Conservation (phyloP, 1,140 invertebrate genomes). For the Brachionus koreanus region DNA sequence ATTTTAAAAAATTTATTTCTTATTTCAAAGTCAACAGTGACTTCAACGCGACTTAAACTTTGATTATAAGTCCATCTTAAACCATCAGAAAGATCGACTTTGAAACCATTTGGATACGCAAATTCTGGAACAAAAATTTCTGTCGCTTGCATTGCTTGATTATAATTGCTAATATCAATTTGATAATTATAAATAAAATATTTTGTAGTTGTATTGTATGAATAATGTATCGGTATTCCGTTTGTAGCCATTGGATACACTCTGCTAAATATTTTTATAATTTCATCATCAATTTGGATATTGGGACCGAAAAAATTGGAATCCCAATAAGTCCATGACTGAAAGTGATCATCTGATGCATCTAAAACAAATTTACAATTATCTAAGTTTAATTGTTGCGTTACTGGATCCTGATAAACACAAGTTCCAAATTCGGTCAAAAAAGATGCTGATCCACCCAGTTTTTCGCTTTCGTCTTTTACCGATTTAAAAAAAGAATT, state of each 20-base stretch:
- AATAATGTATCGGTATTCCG: slow-evolving; percentile 45
- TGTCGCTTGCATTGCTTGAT: slow-evolving; percentile 42
- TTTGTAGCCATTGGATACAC: slow-evolving; percentile 46
- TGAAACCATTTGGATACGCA: slow-evolving; percentile 48
- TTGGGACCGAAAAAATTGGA: slow-evolving; percentile 44
- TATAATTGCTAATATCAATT: background rate
- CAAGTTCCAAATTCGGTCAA: slow-evolving; percentile 50
- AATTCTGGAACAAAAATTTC: slow-evolving; percentile 48
- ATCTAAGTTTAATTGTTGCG: slow-evolving; percentile 44
- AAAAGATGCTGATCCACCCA: slow-evolving; percentile 47
- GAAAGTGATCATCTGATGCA: slow-evolving; percentile 46
- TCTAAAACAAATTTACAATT: slow-evolving; percentile 48
- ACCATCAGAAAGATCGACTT: slow-evolving; percentile 3
- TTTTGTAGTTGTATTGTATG: slow-evolving; percentile 43
- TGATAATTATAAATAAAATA: slow-evolving; percentile 46
- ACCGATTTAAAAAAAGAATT: slow-evolving; percentile 46
- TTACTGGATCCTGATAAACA: slow-evolving; percentile 42
- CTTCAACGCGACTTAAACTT: background rate
- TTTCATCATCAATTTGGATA: background rate
- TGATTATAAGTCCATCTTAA: background rate
- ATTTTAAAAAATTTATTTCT: background rate
- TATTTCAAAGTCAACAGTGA: background rate
- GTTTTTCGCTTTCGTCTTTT: slow-evolving; percentile 36
- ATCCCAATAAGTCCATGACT: slow-evolving; percentile 52
- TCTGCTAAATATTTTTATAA: slow-evolving; percentile 46